Evolutionary conservation across 2,888 invertebrate genomes (phyloP), one percentile per base, ranked within the genome.

Genomic region (Cantharis flavilabris): DNA sequence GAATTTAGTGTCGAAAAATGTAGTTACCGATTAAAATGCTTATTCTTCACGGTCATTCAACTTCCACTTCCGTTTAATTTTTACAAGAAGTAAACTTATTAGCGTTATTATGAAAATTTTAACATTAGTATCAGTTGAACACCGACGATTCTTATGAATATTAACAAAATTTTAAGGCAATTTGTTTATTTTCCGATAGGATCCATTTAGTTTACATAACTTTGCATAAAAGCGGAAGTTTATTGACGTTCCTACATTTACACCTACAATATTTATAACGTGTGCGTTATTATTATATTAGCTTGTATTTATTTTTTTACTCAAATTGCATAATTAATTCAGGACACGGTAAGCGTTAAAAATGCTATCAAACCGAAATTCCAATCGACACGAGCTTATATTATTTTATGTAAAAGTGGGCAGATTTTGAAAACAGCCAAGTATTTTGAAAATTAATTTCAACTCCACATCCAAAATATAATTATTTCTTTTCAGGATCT

Each of bases 1-100:
- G 62, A 75, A 75, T 75, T 69, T 72, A 64, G 75, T 69, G 75
- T 75, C 71, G 69, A 75, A 75, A 69, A 16, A 71, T 71, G 64
- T 69, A 67, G 23, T 72, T 33, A 69, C 71, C 64, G 16, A 30
- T 75, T 49, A 75, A 71, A 67, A 28, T 69, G 75, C 62, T 71
- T 26, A 28, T 75, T 72, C 28, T 72, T 75, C 65, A 62, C 71
- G 75, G 75, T 75, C 75, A 71, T 75, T 75, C 75, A 75, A 75
- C 75, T 75, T 71, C 70, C 70, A 75, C 70, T 75, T 75, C 75
- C 75, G 75, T 62, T 64, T 71, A 67, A 20, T 67, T 67, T 20
- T 67, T 64, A 20, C 16, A 64, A 16, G 64, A 67, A 26, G 33
- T 33, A 33, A 20, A 20, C 65, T 67, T 23, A 67, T 23, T 67